phyloP scores from a whole-genome alignment of 2,113 vertebrate species.

The Urocitellus parryii region DNA sequence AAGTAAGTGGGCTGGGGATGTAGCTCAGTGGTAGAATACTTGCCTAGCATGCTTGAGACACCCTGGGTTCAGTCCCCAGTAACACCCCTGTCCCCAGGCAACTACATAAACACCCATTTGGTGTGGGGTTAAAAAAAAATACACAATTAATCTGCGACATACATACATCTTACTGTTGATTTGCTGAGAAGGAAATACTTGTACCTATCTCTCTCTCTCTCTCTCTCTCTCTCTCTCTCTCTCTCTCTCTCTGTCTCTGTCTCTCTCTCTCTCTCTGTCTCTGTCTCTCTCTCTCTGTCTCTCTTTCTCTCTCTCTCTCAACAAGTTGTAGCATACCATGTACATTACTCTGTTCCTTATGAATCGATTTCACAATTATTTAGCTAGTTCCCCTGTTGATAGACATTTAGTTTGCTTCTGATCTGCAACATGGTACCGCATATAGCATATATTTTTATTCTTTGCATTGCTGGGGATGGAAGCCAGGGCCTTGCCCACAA shows the following conservation, averaged over 20 bases:
- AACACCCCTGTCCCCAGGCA: too few relatives aligned
- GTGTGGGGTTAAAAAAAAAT: neutral
- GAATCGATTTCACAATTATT: neutral
- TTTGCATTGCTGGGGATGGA: too few relatives aligned
- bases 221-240: neutral
- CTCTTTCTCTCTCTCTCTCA: neutral
- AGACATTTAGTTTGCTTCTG: neutral
- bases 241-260: neutral
- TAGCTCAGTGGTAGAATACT: too few relatives aligned
- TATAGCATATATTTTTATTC: too few relatives aligned
- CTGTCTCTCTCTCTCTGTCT: neutral
- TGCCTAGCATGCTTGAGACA: too few relatives aligned
- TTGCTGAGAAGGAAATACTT: neutral
- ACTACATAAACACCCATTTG: neutral
- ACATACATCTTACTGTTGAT: neutral
- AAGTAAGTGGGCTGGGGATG: too few relatives aligned
- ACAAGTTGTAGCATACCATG: too few relatives aligned
- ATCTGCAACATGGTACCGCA: neutral
- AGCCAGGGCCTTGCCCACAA: too few relatives aligned
- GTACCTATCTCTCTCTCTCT: neutral
- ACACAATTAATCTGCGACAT: rapidly evolving
- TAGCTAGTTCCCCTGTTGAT: neutral
- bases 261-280: neutral
- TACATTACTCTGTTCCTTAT: neutral
- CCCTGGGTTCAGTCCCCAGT: too few relatives aligned